phyloP scores from a whole-genome alignment of 2,113 vertebrate species.

The Columba janthina region DNA sequence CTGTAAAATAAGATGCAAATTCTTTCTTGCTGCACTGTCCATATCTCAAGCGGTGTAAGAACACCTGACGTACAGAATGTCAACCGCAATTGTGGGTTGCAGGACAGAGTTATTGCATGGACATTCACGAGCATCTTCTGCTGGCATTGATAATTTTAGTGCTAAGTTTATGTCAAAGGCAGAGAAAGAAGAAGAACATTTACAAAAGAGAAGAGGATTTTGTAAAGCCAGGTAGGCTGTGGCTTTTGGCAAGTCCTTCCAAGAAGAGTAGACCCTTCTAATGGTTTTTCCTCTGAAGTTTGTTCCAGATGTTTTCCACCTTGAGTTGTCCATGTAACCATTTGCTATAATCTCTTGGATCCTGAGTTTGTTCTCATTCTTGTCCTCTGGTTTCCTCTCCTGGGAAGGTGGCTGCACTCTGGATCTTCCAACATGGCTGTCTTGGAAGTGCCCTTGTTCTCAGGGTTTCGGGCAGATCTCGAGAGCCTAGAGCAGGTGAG shows the following conservation, averaged over 20 bases:
- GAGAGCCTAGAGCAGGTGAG: slow-evolving; percentile 91
- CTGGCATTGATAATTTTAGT: background rate
- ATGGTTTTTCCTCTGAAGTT: background rate
- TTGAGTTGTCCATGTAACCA: background rate
- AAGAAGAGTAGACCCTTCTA: background rate
- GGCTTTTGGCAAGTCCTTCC: background rate
- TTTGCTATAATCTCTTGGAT: background rate
- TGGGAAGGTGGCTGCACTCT: slow-evolving; percentile 86
- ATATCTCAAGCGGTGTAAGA: background rate
- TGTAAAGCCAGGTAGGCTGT: background rate
- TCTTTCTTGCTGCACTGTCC: background rate
- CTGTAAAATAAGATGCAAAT: too few relatives aligned
- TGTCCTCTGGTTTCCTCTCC: background rate
- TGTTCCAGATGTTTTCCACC: background rate
- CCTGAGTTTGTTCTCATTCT: background rate
- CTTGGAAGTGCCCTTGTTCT: slow-evolving; percentile 88
- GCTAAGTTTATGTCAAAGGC: background rate
- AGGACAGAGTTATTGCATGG: background rate
- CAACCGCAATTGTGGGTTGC: fast-evolving
- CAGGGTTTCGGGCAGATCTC: slow-evolving; percentile 84
- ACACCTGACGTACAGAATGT: background rate
- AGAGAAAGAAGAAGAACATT: background rate
- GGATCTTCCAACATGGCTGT: slow-evolving; percentile 96
- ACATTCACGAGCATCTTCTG: background rate
- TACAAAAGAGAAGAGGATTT: background rate